Percentiles rank a stretch among this genome's conserved stretches.
Evolutionary conservation across 1,140 invertebrate genomes (phyloP).

Genomic region (Sycophila sp.): DNA sequence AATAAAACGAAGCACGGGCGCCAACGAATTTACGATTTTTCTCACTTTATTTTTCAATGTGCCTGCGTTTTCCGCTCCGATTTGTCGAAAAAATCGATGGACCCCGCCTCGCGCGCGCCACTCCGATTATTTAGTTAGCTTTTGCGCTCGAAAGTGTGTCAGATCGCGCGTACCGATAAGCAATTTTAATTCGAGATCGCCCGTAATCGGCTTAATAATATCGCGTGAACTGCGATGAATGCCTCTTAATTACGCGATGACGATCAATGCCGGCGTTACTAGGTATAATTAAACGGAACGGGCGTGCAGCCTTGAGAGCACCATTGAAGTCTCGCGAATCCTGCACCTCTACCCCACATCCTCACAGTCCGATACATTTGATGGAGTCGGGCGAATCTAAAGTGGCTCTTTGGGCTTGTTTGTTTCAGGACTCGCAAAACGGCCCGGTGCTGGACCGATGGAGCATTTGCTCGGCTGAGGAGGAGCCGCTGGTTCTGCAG

Average conservation of each 20-base stretch:
- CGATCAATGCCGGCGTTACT: too few relatives aligned
- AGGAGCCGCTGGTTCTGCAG: conserved; percentile 86
- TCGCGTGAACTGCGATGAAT: not conserved
- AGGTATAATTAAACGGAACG: too few relatives aligned
- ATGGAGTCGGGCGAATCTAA: too few relatives aligned
- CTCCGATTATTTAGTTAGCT: too few relatives aligned
- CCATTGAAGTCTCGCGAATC: too few relatives aligned
- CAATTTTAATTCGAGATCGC: not conserved
- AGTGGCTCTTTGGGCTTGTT: conserved; percentile 13
- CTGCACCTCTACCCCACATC: too few relatives aligned
- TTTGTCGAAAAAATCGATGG: conserved; percentile 14
- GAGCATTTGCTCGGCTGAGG: conserved; percentile 82
- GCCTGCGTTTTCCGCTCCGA: not conserved
- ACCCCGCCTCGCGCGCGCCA: too few relatives aligned
- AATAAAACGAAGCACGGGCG: conserved; percentile 3
- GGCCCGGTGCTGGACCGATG: conserved; percentile 82
- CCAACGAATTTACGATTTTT: conserved; percentile 31
- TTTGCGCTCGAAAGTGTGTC: not conserved
- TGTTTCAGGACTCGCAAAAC: conserved; percentile 74
- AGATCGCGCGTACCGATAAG: not conserved
- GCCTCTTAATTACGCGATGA: not conserved
- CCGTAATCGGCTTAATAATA: not conserved
- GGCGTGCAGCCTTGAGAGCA: too few relatives aligned
- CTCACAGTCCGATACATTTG: too few relatives aligned
- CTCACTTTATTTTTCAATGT: not conserved